Conservation (phyloP, 92 coral and sea anemone species). For the Pocillopora meandrina region DNA sequence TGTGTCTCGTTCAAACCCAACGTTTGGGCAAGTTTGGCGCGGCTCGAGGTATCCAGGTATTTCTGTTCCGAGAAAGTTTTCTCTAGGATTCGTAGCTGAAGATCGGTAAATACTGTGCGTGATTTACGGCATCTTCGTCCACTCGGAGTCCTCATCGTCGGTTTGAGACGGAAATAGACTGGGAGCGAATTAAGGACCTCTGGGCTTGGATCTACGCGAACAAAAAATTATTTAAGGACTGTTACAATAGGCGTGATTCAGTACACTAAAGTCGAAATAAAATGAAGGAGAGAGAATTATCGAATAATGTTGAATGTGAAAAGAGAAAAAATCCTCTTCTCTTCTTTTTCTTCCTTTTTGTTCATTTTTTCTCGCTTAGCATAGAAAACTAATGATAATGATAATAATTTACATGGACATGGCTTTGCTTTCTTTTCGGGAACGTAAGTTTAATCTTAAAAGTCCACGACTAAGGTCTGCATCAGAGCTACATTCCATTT, state of each 20-base stretch:
- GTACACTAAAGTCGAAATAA: not conserved
- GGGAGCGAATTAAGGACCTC: conserved; percentile 93
- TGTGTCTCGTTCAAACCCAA: conserved; percentile 96
- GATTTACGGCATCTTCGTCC: conserved; percentile 98
- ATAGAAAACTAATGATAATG: too few relatives aligned
- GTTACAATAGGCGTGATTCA: not conserved
- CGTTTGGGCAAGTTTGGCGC: conserved; percentile 97
- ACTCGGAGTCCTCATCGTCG: conserved; percentile 95
- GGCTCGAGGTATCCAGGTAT: conserved; percentile 94
- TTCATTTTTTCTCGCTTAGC: too few relatives aligned
- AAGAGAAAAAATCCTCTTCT: not conserved
- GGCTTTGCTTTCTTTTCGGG: too few relatives aligned
- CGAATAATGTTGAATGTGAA: not conserved
- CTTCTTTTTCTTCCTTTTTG: too few relatives aligned
- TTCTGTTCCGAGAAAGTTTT: conserved; percentile 95
- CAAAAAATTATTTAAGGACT: not conserved
- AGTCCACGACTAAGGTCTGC: too few relatives aligned
- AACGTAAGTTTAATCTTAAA: too few relatives aligned
- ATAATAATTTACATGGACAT: too few relatives aligned
- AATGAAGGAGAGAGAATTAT: not conserved
- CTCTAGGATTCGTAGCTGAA: conserved; percentile 93
- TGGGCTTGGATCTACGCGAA: conserved; percentile 86
- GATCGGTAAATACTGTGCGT: conserved; percentile 95
- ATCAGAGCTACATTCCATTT: too few relatives aligned
- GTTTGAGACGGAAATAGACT: conserved; percentile 98